A percentile compares a stretch with the other conserved stretches of the same genome.
Evolutionary conservation across 2,113 vertebrate genomes (phyloP).

Genomic region (Zosterops pallidus): DNA sequence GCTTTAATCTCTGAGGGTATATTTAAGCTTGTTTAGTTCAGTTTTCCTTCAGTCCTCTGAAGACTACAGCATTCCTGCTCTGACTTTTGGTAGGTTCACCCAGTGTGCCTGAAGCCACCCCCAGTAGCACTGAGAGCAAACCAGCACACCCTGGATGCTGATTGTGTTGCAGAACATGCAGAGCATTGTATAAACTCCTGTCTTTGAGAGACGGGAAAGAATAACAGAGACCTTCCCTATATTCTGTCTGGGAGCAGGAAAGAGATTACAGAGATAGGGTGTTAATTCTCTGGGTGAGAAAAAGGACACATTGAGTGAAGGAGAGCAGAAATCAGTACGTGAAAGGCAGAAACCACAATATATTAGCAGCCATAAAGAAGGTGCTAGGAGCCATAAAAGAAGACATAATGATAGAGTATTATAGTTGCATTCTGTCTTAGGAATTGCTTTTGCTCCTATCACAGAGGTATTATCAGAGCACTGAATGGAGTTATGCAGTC

Average conservation of each 20-base stretch:
- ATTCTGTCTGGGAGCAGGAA: not conserved
- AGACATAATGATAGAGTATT: conserved; percentile 34
- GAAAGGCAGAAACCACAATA: conserved; percentile 26
- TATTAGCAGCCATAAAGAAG: conserved; percentile 40
- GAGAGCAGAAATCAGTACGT: conserved; percentile 18
- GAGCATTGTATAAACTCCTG: not conserved
- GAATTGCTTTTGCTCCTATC: conserved; percentile 42
- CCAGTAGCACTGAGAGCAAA: not conserved
- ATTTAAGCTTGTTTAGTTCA: not conserved
- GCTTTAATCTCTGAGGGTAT: not conserved
- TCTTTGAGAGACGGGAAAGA: not conserved
- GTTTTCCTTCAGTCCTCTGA: not conserved
- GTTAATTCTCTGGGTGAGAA: conserved; percentile 15
- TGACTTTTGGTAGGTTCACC: not conserved
- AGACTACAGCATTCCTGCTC: not conserved
- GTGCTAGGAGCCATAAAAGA: conserved; percentile 44
- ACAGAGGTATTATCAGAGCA: not conserved
- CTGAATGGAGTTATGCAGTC: conserved; percentile 29
- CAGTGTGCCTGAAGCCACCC: not conserved
- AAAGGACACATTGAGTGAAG: conserved; percentile 14
- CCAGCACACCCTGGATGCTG: not conserved
- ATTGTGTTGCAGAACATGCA: not conserved
- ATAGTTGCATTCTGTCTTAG: conserved; percentile 23
- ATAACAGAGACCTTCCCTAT: not conserved
- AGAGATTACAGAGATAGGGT: not conserved